Evolutionary conservation across 2,888 invertebrate species (phyloP).

Genomic region (Beris chalybata): DNA sequence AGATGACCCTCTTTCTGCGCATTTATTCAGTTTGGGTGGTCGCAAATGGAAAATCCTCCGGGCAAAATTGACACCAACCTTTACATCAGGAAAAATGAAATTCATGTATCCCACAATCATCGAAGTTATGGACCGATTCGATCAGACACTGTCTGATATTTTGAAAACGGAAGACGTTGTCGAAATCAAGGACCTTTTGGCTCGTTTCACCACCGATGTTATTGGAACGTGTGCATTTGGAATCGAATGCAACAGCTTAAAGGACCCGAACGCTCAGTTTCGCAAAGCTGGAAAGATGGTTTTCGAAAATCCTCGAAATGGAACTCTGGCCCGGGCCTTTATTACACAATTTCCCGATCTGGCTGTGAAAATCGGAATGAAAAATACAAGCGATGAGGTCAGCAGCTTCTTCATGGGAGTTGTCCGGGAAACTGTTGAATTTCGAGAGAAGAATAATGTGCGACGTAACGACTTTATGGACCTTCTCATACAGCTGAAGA

Average conservation of each 20-base stretch:
- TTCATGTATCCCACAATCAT: slow-evolving; percentile 49
- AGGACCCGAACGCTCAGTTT: slow-evolving; percentile 47
- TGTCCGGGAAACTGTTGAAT: slow-evolving; percentile 33
- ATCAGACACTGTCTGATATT: slow-evolving; percentile 40
- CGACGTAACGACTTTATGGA: slow-evolving; percentile 38
- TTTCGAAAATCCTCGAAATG: slow-evolving; percentile 38
- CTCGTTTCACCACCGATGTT: slow-evolving; percentile 58
- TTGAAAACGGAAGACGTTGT: slow-evolving; percentile 43
- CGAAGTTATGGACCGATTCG: slow-evolving; percentile 37
- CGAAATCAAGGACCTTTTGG: slow-evolving; percentile 55
- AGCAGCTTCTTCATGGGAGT: slow-evolving; percentile 33
- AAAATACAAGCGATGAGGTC: slow-evolving; percentile 8
- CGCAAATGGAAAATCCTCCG: slow-evolving; percentile 57
- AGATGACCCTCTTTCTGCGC: slow-evolving; percentile 52
- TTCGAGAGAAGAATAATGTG: slow-evolving; percentile 32
- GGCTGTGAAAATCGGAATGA: slow-evolving; percentile 5
- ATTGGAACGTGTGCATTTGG: slow-evolving; percentile 59
- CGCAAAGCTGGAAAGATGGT: slow-evolving; percentile 44
- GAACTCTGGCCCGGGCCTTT: slow-evolving; percentile 12
- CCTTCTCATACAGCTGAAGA: slow-evolving; percentile 29
- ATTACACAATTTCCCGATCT: slow-evolving; percentile 34
- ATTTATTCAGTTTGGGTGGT: slow-evolving; percentile 53
- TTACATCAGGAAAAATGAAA: slow-evolving; percentile 44
- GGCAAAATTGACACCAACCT: slow-evolving; percentile 55
- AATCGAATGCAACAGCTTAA: slow-evolving; percentile 53